phyloP scores from a whole-genome alignment of 2,113 vertebrate species.

The Atherinomorus stipes region DNA sequence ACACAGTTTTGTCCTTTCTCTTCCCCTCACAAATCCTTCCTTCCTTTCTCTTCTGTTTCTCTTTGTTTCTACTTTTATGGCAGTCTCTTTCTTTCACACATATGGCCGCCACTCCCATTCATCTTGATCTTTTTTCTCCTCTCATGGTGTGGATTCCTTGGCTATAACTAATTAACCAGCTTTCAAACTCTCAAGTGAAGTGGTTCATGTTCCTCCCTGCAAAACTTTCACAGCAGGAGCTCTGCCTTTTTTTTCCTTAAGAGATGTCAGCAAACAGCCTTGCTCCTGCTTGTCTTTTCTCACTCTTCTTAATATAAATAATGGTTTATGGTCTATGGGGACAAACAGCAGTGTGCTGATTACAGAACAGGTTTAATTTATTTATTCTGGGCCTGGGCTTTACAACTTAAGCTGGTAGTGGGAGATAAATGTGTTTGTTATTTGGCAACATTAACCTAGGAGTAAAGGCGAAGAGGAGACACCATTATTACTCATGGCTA shows the following conservation, averaged over 20 bases:
- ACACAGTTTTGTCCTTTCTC: slow-evolving; percentile 25
- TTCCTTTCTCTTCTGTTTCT: slow-evolving; percentile 13
- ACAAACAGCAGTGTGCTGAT: slow-evolving; percentile 61
- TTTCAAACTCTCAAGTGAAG: slow-evolving; percentile 17
- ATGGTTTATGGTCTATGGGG: slow-evolving; percentile 50
- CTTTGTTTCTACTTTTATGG: slow-evolving; percentile 34
- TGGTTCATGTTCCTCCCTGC: slow-evolving; percentile 9
- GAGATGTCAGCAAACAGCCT: slow-evolving; percentile 2
- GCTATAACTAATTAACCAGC: slow-evolving; percentile 11
- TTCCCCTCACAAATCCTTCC: slow-evolving; percentile 33
- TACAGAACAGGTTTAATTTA: slow-evolving; percentile 22
- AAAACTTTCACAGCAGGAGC: background rate
- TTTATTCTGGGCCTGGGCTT: slow-evolving; percentile 26
- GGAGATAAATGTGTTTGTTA: slow-evolving; percentile 63
- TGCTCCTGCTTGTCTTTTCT: slow-evolving; percentile 8
- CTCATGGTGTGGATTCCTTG: slow-evolving; percentile 17
- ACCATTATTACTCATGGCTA: slow-evolving; percentile 65
- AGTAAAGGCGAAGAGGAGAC: slow-evolving; percentile 36
- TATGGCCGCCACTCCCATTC: slow-evolving; percentile 25
- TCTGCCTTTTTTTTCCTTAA: background rate
- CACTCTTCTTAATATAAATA: slow-evolving; percentile 23
- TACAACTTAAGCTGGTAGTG: slow-evolving; percentile 19
- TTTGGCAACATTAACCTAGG: slow-evolving; percentile 57
- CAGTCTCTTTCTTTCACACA: slow-evolving; percentile 11
- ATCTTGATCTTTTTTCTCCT: background rate